Evolutionary conservation across 2,888 invertebrate genomes (phyloP).

Genomic region (Folsomia candida): DNA sequence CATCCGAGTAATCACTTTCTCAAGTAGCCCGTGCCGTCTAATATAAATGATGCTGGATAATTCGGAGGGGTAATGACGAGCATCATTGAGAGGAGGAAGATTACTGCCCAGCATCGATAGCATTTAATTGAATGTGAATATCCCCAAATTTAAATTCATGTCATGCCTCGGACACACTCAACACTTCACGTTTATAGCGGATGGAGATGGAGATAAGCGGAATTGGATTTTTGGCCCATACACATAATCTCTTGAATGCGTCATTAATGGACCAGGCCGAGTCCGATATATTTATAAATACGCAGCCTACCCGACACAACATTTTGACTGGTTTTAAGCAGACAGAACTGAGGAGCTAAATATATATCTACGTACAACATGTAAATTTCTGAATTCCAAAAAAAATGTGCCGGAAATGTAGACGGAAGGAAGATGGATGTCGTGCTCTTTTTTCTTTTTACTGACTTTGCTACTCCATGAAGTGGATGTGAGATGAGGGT

Average conservation of each 20-base stretch:
- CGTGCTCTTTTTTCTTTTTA: neutral
- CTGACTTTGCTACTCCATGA: neutral
- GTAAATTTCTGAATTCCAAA: neutral
- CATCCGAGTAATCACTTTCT: neutral
- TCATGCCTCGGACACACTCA: conserved; percentile 13
- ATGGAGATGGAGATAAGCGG: neutral
- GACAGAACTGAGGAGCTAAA: neutral
- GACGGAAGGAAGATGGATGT: conserved; percentile 22
- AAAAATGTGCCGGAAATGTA: conserved; percentile 15
- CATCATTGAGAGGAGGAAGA: conserved; percentile 28
- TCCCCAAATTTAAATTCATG: conserved; percentile 36
- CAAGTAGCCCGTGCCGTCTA: neutral
- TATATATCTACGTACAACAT: no score
- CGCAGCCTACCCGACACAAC: no score
- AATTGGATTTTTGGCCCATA: neutral
- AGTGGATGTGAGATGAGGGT: neutral
- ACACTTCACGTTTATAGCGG: neutral
- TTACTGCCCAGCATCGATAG: no score
- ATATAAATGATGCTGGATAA: neutral
- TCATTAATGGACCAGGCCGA: neutral
- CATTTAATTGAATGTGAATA: conserved; percentile 37
- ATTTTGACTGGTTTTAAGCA: neutral
- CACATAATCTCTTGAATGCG: neutral
- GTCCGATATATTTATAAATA: neutral
- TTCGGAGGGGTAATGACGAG: conserved; percentile 33